Base-by-base conservation (phyloP, 2,888 invertebrate genomes). In the Ennomos erosarius region DNA sequence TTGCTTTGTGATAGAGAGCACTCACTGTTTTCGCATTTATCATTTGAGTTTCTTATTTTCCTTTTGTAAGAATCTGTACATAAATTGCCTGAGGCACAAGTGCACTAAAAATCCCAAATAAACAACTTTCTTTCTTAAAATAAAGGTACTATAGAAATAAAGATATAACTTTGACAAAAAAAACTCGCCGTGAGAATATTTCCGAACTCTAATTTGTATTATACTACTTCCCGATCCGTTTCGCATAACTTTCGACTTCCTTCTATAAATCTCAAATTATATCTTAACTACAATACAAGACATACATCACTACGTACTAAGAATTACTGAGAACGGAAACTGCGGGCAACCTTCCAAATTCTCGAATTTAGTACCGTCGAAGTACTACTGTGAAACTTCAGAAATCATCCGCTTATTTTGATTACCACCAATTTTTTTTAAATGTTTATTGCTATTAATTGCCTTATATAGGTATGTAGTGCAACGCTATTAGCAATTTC, bases 281-380 rank as follows among this genome's bases (percentile, higher is more conserved):
- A 48, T 47, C 52, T 35, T 40, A 50, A 52, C 43, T 50, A 51
- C 56, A 57, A 40, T 40, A 57, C 58, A 48, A 52, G 46, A 51
- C 52, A 6, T 52, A 52, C 46, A 10, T 37, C 8, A 51, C 53
- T 55, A 55, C 48, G 66, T 61, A 62, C 59, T 52, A 60, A 63
- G 67, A 69, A 64, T 65, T 64, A 67, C 64, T 61, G 60, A 45
- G 49, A 65, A 59, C 65, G 72, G 74, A 74, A 71, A 42, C 65
- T 48, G 62, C 61, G 72, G 74, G 74, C 74, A 71, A 45, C 50
- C 64, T 64, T 74, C 74, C 74, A 74, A 71, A 70, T 65, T 64
- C 62, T 57, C 51, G 63, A 67, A 72, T 72, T 71, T 74, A 74
- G 69, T 59, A 53, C 62, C 56, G 4, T 35, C 10, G n/a, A n/a